Conservation (phyloP, 2,888 invertebrate species). For the Petrolisthes manimaculis region DNA sequence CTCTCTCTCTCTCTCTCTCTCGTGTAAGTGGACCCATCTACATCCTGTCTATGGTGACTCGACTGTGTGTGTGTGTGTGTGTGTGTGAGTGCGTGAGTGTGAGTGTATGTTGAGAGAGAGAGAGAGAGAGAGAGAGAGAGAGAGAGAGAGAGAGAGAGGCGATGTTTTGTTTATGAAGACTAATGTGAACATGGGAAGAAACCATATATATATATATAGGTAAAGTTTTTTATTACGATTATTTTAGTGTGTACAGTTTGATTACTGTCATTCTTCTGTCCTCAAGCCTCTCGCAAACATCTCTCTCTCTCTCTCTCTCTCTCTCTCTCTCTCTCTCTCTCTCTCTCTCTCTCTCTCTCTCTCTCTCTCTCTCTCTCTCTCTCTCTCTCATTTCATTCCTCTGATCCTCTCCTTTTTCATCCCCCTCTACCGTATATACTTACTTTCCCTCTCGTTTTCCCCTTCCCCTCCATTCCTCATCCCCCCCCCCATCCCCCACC, state of each 20-base stretch:
- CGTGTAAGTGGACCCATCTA: too few relatives aligned
- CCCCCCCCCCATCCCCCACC: not conserved
- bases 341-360: slow-evolving; percentile 5
- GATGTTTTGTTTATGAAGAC: not conserved
- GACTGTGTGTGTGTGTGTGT: too few relatives aligned
- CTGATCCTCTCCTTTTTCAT: slow-evolving; percentile 5
- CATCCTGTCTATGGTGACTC: too few relatives aligned
- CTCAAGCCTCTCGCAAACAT: not conserved
- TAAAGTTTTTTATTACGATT: not conserved
- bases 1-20: too few relatives aligned
- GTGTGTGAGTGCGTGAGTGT: too few relatives aligned
- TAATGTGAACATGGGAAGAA: not conserved
- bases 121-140: not conserved
- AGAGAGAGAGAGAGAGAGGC: not conserved
- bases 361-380: slow-evolving; percentile 6
- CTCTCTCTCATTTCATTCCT: slow-evolving; percentile 17
- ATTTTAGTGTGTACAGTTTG: not conserved
- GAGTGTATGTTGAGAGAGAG: not conserved
- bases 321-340: slow-evolving; percentile 15
- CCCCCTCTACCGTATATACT: too few relatives aligned
- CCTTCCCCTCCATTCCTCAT: not conserved
- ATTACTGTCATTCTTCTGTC: not conserved
- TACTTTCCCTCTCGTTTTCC: not conserved
- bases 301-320: slow-evolving; percentile 20
- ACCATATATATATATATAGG: not conserved